Percentiles rank a stretch among this genome's conserved stretches.
Conservation (phyloP, 2,113 vertebrate species). For the Prinia subflava region DNA sequence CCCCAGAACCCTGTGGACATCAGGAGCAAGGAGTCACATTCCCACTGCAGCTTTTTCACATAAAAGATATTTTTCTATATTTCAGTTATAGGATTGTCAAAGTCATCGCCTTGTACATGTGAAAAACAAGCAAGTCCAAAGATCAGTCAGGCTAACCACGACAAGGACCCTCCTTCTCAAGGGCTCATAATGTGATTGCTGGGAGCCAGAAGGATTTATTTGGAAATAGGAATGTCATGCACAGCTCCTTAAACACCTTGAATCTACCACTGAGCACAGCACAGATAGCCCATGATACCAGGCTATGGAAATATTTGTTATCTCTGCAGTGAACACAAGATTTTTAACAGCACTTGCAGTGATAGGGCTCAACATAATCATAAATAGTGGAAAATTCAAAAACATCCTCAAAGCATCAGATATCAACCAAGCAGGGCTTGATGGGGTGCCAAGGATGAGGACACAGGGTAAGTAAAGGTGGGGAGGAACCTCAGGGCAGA, state of each 20-base stretch:
- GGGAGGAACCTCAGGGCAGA: neutral
- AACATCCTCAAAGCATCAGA: neutral
- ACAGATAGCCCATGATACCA: fast-evolving
- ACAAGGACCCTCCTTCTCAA: neutral
- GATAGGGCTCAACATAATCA: fast-evolving
- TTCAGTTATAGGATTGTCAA: neutral
- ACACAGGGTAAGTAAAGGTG: neutral
- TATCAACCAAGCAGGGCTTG: neutral
- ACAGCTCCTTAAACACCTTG: neutral
- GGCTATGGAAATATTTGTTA: no score
- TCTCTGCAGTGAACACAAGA: neutral
- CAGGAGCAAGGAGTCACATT: neutral
- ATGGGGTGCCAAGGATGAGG: neutral
- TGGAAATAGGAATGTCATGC: neutral
- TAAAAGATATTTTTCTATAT: neutral
- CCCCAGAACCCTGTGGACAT: neutral
- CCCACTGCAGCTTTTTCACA: neutral
- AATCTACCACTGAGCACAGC: neutral
- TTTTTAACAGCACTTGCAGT: neutral
- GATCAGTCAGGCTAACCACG: neutral
- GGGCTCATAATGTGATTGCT: neutral
- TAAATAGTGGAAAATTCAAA: neutral
- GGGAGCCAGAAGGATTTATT: neutral
- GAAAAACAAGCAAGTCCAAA: neutral
- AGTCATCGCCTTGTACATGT: fast-evolving